A percentile compares a stretch with the other conserved stretches of the same genome.
Evolutionary conservation across 2,888 invertebrate genomes (phyloP).

Genomic region (Orthonychiurus folsomi): DNA sequence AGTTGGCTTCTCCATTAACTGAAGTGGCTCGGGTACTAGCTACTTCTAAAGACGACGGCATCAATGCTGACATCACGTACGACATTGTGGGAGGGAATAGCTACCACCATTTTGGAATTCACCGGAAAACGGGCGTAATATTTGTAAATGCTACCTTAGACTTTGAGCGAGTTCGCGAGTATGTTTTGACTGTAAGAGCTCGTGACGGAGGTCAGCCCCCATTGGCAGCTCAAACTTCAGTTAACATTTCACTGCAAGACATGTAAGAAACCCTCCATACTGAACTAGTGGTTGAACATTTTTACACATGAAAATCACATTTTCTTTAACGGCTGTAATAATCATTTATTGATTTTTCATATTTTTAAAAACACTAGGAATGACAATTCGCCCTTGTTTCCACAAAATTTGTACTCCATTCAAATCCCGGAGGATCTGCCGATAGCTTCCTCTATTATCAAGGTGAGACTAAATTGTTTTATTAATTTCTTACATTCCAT

Average conservation of each 20-base stretch:
- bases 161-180: conserved; percentile 75
- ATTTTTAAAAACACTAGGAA: conserved; percentile 56
- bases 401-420: conserved; percentile 59
- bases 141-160: conserved; percentile 70
- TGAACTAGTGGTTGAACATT: too few species aligned
- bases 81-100: conserved; percentile 80
- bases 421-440: conserved; percentile 69
- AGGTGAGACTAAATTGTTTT: conserved; percentile 48
- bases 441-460: conserved; percentile 61
- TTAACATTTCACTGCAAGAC: conserved; percentile 76
- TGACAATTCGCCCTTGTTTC: conserved; percentile 76
- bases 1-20: conserved; percentile 61
- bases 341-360: conserved; percentile 5
- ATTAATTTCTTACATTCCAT: conserved; percentile 1
- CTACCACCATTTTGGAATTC: conserved; percentile 71
- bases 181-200: conserved; percentile 80
- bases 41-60: conserved; percentile 82
- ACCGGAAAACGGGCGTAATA: conserved; percentile 59
- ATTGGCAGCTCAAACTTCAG: conserved; percentile 73
- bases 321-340: too few species aligned
- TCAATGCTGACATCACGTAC: conserved; percentile 86
- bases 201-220: conserved; percentile 82
- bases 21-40: conserved; percentile 77
- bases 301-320: too few species aligned
- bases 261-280: conserved; percentile 43